phyloP scores from a whole-genome alignment of 2,888 invertebrate species.

The Clepsis dumicolana region DNA sequence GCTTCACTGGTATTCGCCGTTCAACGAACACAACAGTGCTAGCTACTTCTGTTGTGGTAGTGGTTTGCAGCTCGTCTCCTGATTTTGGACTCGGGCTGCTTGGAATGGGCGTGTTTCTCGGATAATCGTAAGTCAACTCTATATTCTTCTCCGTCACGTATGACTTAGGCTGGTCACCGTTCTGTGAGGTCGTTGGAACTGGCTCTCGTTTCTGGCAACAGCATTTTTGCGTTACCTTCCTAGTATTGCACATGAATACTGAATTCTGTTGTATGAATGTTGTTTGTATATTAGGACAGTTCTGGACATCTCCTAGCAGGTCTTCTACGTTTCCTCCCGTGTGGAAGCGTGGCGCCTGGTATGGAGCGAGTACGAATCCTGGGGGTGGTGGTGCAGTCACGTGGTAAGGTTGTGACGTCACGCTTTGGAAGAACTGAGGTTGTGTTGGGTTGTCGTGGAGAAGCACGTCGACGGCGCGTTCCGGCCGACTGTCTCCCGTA shows the following conservation, averaged over 20 bases:
- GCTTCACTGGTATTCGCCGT: constrained; percentile 78
- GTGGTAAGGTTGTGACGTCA: constrained; percentile 76
- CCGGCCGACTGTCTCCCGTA: constrained; percentile 66
- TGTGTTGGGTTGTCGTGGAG: constrained; percentile 78
- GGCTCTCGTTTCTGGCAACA: constrained; percentile 73
- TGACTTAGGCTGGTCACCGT: constrained; percentile 64
- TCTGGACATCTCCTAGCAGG: constrained; percentile 89
- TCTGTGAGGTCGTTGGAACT: constrained; percentile 52
- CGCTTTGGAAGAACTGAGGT: constrained; percentile 77
- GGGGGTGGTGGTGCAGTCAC: constrained; percentile 70
- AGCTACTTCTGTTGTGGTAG: constrained; percentile 83
- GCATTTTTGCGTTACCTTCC: constrained; percentile 74
- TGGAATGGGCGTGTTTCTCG: constrained; percentile 73
- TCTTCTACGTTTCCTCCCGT: constrained; percentile 90
- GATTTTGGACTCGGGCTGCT: constrained; percentile 68
- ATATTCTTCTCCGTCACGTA: constrained; percentile 84
- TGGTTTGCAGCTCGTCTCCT: constrained; percentile 66
- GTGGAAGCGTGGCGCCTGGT: constrained; percentile 75
- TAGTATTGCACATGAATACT: constrained; percentile 82
- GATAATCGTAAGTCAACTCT: constrained; percentile 82
- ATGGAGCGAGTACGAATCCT: constrained; percentile 76
- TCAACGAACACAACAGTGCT: constrained; percentile 84
- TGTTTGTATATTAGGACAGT: constrained; percentile 74
- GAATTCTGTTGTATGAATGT: constrained; percentile 82
- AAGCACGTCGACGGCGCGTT: constrained; percentile 77